Evolutionary conservation across 2,888 invertebrate species (phyloP).

Genomic region (Odontocolon sp.): DNA sequence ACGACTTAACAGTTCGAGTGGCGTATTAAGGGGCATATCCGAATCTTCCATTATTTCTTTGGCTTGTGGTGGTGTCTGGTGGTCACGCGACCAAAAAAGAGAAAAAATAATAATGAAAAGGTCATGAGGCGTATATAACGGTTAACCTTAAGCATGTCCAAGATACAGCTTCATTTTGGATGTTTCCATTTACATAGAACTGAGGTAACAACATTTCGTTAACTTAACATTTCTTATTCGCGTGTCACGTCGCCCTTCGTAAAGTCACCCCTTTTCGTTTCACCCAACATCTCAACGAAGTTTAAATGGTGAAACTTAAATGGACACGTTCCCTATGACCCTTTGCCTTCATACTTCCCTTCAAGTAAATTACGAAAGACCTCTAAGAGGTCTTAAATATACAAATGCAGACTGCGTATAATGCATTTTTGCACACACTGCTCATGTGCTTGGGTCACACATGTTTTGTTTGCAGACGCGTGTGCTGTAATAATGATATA

Average conservation of each 20-base stretch:
- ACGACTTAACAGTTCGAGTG: background rate
- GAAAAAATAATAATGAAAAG: background rate
- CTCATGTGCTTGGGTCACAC: too few relatives aligned
- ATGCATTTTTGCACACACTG: too few relatives aligned
- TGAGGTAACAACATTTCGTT: background rate
- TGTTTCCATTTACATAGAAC: background rate
- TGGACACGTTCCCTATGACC: slow-evolving; percentile 47
- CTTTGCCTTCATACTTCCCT: slow-evolving; percentile 33
- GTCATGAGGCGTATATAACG: background rate
- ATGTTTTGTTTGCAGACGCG: too few relatives aligned
- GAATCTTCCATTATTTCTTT: too few relatives aligned
- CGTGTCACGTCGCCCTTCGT: slow-evolving; percentile 20
- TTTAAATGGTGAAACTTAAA: slow-evolving; percentile 23
- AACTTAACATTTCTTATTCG: slow-evolving; percentile 9
- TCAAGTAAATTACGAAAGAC: slow-evolving; percentile 30
- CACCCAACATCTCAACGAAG: too few relatives aligned
- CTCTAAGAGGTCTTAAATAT: slow-evolving; percentile 23
- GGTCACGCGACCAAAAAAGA: too few relatives aligned
- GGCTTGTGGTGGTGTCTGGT: too few relatives aligned
- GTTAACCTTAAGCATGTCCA: background rate
- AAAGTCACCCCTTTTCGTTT: background rate
- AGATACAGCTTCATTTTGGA: background rate
- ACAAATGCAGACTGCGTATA: background rate
- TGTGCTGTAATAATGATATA: too few relatives aligned
- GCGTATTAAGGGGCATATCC: too few relatives aligned